Evolutionary conservation across 2,888 invertebrate genomes (phyloP).

Genomic region (Ophion slaviceki): DNA sequence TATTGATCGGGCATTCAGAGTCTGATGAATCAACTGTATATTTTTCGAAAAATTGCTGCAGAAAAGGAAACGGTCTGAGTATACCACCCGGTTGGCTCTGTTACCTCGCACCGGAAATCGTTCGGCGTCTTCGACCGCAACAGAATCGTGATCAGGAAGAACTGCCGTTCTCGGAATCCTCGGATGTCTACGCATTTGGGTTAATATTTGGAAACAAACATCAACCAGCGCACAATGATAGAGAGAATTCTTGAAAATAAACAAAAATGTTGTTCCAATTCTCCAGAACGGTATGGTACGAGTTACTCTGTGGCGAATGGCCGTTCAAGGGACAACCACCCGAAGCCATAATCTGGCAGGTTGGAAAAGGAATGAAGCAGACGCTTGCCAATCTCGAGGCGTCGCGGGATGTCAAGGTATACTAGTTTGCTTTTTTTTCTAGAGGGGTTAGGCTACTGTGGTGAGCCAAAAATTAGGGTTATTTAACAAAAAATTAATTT

Average conservation of each 20-base stretch:
- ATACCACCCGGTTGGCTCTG: conserved; percentile 99
- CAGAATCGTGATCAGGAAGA: conserved; percentile 92
- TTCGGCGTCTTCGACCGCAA: conserved; percentile 92
- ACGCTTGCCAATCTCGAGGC: conserved; percentile 97
- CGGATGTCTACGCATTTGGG: conserved; percentile 99
- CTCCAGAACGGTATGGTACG: conserved; percentile 98
- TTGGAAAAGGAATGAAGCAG: conserved; percentile 98
- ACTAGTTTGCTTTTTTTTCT: not conserved
- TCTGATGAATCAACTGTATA: conserved; percentile 11
- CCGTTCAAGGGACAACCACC: conserved; percentile 97
- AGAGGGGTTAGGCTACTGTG: no score
- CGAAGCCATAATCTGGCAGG: conserved; percentile 98
- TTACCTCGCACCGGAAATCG: conserved; percentile 98
- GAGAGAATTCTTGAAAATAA: not conserved
- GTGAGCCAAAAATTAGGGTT: no score
- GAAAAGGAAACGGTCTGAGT: conserved; percentile 91
- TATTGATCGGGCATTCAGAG: no score
- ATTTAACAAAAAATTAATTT: no score
- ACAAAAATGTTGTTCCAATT: not conserved
- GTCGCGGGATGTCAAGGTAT: conserved; percentile 97
- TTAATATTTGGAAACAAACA: conserved; percentile 82
- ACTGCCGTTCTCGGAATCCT: conserved; percentile 95
- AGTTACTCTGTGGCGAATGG: conserved; percentile 97
- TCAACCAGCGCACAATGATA: not conserved
- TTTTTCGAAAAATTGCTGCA: conserved; percentile 72